A percentile compares a stretch with the other conserved stretches of the same genome.
Conservation (phyloP, 2,888 invertebrate genomes). For the Chalcis sispes region DNA sequence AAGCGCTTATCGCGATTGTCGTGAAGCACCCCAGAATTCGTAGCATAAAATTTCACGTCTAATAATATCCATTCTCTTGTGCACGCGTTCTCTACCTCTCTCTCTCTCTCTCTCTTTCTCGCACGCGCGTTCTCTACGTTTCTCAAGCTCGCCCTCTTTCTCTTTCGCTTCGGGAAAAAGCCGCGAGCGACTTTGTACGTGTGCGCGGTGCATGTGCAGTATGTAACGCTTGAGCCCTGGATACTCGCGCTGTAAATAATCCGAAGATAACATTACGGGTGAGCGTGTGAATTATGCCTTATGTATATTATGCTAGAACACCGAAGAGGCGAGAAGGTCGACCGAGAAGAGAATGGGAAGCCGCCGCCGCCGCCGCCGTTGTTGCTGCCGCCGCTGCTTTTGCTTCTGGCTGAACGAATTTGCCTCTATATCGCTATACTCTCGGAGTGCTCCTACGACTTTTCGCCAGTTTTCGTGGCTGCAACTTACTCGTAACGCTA, state of each 20-base stretch:
- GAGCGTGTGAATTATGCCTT: conserved; percentile 63
- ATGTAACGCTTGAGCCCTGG: no score
- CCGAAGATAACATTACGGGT: conserved; percentile 65
- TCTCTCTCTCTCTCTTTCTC: conserved; percentile 25
- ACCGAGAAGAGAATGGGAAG: conserved; percentile 40
- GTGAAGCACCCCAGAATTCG: conserved; percentile 59
- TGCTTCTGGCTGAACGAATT: neutral
- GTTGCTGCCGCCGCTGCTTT: conserved; percentile 14
- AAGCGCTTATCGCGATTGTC: conserved; percentile 59
- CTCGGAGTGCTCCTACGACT: conserved; percentile 8
- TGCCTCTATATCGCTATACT: neutral
- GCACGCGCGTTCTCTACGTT: no score
- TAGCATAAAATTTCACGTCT: conserved; percentile 62
- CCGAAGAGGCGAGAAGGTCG: conserved; percentile 51
- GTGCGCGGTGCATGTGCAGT: no score
- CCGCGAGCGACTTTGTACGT: conserved; percentile 35
- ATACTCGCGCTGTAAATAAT: conserved; percentile 63
- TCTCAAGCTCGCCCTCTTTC: conserved; percentile 19
- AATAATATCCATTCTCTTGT: conserved; percentile 61
- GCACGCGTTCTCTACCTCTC: conserved; percentile 18
- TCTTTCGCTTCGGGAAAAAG: conserved; percentile 23
- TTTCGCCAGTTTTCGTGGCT: conserved; percentile 38
- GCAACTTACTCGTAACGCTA: conserved; percentile 33
- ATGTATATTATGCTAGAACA: conserved; percentile 62
- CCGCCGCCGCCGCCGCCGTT: conserved; percentile 5